Percentiles rank a stretch among this genome's conserved stretches.
phyloP scores from a whole-genome alignment of 2,888 invertebrate genomes.

The Eudemis profundana region DNA sequence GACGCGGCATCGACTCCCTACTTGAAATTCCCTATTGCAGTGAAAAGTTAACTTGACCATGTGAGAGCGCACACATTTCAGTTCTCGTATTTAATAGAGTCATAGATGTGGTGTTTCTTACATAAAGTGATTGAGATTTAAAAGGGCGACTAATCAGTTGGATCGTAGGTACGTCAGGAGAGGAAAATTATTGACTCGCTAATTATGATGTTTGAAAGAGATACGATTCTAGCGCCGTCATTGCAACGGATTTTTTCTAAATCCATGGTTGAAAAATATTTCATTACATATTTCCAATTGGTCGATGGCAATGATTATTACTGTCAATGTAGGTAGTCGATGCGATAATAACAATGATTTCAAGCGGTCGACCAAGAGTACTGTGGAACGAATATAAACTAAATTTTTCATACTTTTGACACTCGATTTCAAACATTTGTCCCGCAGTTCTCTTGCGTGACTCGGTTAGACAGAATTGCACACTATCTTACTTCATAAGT shows the following conservation, averaged over 20 bases:
- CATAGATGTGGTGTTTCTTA: no score
- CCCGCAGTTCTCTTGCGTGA: slow-evolving; percentile 24
- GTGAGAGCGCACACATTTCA: no score
- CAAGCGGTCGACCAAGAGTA: slow-evolving; percentile 19
- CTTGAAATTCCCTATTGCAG: no score
- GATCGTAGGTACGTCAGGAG: no score
- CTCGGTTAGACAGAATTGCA: slow-evolving; percentile 37
- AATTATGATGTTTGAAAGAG: background rate
- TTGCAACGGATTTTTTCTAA: no score
- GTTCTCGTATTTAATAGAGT: no score
- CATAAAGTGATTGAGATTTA: no score
- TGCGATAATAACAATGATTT: slow-evolving; percentile 13
- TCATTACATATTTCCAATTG: background rate
- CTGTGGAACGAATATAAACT: slow-evolving; percentile 28
- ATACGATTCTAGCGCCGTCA: no score
- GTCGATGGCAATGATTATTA: background rate
- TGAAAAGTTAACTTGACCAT: no score
- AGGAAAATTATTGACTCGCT: no score
- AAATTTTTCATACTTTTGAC: slow-evolving; percentile 37
- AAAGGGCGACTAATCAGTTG: no score
- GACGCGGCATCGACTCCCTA: no score
- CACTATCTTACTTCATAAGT: slow-evolving; percentile 40
- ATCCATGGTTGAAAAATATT: background rate
- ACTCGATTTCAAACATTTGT: slow-evolving; percentile 29
- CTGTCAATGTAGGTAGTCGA: slow-evolving; percentile 23